phyloP scores from a whole-genome alignment of 1,140 invertebrate genomes.

The Leptinotarsa defecta region DNA sequence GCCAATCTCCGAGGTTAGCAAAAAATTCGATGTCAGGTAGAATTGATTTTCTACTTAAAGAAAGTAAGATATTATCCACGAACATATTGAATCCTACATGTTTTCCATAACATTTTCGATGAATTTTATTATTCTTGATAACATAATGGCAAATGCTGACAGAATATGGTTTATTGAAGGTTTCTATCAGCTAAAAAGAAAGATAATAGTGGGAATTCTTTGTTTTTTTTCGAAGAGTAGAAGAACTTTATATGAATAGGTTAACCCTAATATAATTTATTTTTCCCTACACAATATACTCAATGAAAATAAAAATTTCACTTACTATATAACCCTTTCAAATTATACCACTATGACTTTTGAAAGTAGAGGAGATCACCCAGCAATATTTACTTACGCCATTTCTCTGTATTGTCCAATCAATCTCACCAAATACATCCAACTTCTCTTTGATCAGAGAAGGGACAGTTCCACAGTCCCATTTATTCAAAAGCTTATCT shows the following conservation, averaged over 20 bases:
- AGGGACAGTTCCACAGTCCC: conserved; percentile 70
- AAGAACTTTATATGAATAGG: no score
- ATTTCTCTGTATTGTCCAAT: conserved; percentile 72
- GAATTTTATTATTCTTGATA: conserved; percentile 82
- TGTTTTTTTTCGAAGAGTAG: not conserved
- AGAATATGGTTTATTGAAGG: conserved; percentile 70
- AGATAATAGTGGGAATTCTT: not conserved
- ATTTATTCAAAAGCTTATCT: conserved; percentile 68
- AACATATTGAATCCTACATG: conserved; percentile 97
- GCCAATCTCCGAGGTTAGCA: conserved; percentile 96
- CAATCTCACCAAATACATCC: conserved; percentile 68
- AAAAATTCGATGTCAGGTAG: conserved; percentile 91
- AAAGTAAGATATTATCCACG: conserved; percentile 85
- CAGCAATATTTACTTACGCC: conserved; percentile 57
- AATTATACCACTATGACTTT: no score
- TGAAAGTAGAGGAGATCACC: not conserved
- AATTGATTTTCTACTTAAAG: conserved; percentile 78
- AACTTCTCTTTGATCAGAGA: conserved; percentile 80
- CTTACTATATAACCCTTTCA: no score
- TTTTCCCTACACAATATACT: no score
- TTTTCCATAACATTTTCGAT: conserved; percentile 88
- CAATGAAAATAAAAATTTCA: no score
- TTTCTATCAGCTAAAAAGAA: conserved; percentile 47
- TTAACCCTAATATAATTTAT: no score
- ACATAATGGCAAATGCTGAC: conserved; percentile 91